Percentiles rank a stretch among this genome's conserved stretches.
Conservation (phyloP, 2,113 vertebrate genomes). For the Planiliza haematocheilus region DNA sequence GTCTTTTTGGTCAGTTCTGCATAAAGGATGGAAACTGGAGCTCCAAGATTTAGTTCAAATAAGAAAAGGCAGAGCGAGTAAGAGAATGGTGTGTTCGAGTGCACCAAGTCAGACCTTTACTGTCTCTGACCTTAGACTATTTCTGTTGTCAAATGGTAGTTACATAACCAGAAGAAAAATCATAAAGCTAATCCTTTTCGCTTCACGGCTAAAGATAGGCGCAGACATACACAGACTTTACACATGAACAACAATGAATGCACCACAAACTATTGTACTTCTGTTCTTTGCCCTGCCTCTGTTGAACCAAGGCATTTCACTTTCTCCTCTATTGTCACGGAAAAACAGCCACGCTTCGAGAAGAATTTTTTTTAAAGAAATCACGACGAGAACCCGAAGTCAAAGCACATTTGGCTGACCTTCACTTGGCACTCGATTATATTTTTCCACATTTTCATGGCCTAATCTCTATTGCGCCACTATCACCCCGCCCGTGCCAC, state of each 20-base stretch:
- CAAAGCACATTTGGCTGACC: conserved; percentile 31
- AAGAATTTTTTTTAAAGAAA: too few relatives aligned
- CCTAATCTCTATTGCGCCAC: conserved; percentile 23
- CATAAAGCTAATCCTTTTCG: conserved; percentile 54
- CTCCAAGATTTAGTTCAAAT: not conserved
- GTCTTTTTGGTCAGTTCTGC: conserved; percentile 5
- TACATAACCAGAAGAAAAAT: conserved; percentile 66
- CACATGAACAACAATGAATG: conserved; percentile 10
- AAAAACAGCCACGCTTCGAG: too few relatives aligned
- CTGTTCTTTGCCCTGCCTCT: not conserved
- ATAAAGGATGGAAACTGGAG: conserved; percentile 29
- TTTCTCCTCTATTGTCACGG: too few relatives aligned
- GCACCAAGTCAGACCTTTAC: conserved; percentile 41
- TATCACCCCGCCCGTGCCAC: not conserved
- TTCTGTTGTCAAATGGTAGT: conserved; percentile 48
- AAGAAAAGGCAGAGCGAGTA: not conserved
- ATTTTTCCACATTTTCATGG: conserved; percentile 3
- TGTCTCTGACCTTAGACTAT: conserved; percentile 48
- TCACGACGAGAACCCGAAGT: conserved; percentile 7
- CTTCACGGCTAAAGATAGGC: conserved; percentile 48
- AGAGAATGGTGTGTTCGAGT: conserved; percentile 24
- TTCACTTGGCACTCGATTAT: conserved; percentile 1
- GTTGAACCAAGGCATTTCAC: too few relatives aligned
- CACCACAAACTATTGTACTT: conserved; percentile 18
- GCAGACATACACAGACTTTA: conserved; percentile 3